A percentile compares a stretch with the other conserved stretches of the same genome.
phyloP scores from a whole-genome alignment of 2,113 vertebrate genomes.

The Hippolais icterina region DNA sequence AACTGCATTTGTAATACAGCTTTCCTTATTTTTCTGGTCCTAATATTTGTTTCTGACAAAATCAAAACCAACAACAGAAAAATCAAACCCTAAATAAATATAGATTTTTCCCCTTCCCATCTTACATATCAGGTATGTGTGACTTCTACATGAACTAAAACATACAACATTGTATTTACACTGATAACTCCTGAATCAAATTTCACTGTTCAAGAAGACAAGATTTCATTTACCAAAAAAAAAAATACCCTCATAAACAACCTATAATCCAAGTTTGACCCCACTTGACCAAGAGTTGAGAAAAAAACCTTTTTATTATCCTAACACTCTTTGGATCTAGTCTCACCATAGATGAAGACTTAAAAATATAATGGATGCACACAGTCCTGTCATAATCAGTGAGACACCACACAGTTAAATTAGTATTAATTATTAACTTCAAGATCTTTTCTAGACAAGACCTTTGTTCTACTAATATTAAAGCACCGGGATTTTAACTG shows the following conservation, averaged over 20 bases:
- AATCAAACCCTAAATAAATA: not conserved
- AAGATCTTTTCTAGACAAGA: not conserved
- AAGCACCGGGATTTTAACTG: not conserved
- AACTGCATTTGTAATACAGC: not conserved
- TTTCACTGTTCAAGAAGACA: not conserved
- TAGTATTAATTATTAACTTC: not conserved
- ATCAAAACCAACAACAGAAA: not conserved
- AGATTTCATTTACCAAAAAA: not conserved
- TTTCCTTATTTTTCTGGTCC: not conserved
- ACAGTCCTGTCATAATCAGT: not conserved
- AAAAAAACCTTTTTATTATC: not conserved
- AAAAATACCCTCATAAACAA: fast-evolving
- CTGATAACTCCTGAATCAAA: not conserved
- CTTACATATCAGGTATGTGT: not conserved
- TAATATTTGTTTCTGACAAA: not conserved
- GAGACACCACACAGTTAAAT: not conserved
- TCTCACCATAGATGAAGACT: not conserved
- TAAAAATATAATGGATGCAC: not conserved
- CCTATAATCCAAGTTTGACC: not conserved
- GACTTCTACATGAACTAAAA: not conserved
- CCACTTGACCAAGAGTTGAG: not conserved
- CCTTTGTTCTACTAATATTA: not conserved
- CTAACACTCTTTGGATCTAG: not conserved
- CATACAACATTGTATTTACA: not conserved
- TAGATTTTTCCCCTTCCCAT: not conserved